Base-by-base conservation (phyloP, 2,797 vertebrate genomes). In the Chromobotia macracanthus region DNA sequence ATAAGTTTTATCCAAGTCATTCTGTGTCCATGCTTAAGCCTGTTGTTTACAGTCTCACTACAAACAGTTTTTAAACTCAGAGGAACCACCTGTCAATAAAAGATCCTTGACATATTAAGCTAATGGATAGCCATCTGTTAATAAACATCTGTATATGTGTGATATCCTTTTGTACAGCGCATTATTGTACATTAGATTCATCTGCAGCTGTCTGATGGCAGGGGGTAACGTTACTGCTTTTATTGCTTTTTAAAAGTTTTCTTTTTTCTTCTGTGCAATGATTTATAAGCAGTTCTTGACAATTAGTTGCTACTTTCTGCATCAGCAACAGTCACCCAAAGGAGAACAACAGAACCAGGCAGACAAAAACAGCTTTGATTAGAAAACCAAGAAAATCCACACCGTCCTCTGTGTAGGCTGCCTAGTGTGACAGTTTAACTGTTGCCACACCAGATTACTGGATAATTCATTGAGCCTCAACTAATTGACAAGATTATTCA, bases 401-500 rank as follows among this genome's bases (percentile, higher is more conserved):
- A 60, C 66, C 28, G 21, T 51, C 50, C 19, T 73, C 72, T 76
- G 44, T 60, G 38, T 44, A 10, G 12, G 16, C 66, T 67, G n/a
- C 50, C 61, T 84, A 58, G 66, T 50, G 46, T 72, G 64, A 75
- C 75, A 75, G 28, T 41, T 63, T 46, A 69, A 75, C 58, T 46
- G 46, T 72, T 79, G 68, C 35, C 72, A 56, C 50, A 23, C 72
- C 50, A 38, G 38, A 23, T 83, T 38, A 31, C 56, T 48, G 61
- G 73, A 28, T 72, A 78, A 83, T 82, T 82, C 73, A 60, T 67
- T 81, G 63, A 83, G 53, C 53, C 72, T 38, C 53, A 46, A 38
- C 76, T 84, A 82, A 86, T 80, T 84, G 75, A 80, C 60, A 58
- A 81, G 84, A 84, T 81, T 55, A 84, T 56, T 81, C 55, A 74